Evolutionary conservation across 2,888 invertebrate genomes (phyloP).

Genomic region (Epistrophella euchroma): DNA sequence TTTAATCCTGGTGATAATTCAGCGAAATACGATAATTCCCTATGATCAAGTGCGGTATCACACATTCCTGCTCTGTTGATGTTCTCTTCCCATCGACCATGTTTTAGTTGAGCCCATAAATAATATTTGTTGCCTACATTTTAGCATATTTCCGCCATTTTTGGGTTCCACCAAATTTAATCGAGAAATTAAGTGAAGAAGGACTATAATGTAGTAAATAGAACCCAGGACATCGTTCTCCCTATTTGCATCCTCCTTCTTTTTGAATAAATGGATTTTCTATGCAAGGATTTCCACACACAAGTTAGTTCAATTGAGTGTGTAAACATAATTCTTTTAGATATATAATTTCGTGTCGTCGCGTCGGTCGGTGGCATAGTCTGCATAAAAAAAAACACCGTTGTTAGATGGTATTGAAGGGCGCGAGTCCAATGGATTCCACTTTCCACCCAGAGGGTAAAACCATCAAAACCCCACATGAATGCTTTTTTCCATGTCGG

Average conservation of each 20-base stretch:
- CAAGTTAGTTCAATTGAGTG: slow-evolving; percentile 76
- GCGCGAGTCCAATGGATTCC: slow-evolving; percentile 2
- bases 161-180: slow-evolving; percentile 48
- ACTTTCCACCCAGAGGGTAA: background rate
- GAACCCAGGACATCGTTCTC: slow-evolving; percentile 7
- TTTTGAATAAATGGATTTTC: slow-evolving; percentile 55
- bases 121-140: slow-evolving; percentile 47
- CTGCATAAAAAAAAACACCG: background rate
- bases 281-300: slow-evolving; percentile 62
- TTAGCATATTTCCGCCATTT: slow-evolving; percentile 67
- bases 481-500: background rate
- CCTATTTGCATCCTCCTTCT: slow-evolving; percentile 31
- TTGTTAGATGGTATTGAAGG: background rate
- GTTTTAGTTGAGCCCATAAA: slow-evolving; percentile 49
- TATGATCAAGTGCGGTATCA: slow-evolving; percentile 22
- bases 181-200: slow-evolving; percentile 13
- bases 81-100: background rate
- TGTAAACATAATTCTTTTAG: slow-evolving; percentile 73
- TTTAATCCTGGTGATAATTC: slow-evolving; percentile 38
- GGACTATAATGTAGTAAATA: slow-evolving; percentile 38
- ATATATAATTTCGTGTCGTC: slow-evolving; percentile 60
- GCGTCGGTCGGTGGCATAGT: background rate
- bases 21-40: slow-evolving; percentile 28
- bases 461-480: background rate
- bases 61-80: background rate